A percentile compares a stretch with the other conserved stretches of the same genome.
Evolutionary conservation across 2,888 invertebrate species (phyloP).

Genomic region (Pocota personata): DNA sequence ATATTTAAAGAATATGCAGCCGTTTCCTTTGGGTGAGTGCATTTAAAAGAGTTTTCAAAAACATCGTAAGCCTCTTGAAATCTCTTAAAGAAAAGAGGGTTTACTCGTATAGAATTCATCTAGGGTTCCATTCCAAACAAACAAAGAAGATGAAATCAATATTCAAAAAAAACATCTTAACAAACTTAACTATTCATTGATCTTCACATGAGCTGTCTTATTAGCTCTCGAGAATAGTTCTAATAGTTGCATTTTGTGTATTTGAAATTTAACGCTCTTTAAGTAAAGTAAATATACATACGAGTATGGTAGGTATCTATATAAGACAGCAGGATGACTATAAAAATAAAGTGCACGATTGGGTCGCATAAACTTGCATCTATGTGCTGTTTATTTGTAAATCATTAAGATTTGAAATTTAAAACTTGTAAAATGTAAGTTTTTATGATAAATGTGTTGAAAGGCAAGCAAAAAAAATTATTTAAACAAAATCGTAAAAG

Average conservation of each 20-base stretch:
- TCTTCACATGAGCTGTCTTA: slow-evolving; percentile 53
- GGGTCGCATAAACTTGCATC: too few species aligned
- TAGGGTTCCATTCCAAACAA: slow-evolving; percentile 57
- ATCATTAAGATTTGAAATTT: too few species aligned
- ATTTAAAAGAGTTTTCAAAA: slow-evolving; percentile 14
- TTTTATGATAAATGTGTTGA: too few species aligned
- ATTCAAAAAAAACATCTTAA: slow-evolving; percentile 41
- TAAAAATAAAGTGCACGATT: too few species aligned
- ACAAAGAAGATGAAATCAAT: slow-evolving; percentile 65
- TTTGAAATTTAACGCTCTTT: slow-evolving; percentile 36
- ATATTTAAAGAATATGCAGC: slow-evolving; percentile 51
- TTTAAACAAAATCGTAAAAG: too few species aligned
- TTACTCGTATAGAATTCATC: slow-evolving; percentile 35
- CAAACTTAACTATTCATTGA: slow-evolving; percentile 36
- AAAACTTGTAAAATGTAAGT: too few species aligned
- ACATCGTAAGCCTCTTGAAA: slow-evolving; percentile 67
- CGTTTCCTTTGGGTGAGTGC: slow-evolving; percentile 59
- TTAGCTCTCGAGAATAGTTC: slow-evolving; percentile 43
- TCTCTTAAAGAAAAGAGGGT: slow-evolving; percentile 46
- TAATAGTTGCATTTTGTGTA: slow-evolving; percentile 51
- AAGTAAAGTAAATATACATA: slow-evolving; percentile 28
- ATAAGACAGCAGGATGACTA: neutral
- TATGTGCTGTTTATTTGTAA: too few species aligned
- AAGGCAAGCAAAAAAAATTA: too few species aligned
- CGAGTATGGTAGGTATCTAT: too few species aligned